Evolutionary conservation across 2,888 invertebrate genomes (phyloP), one percentile per base, ranked within the genome.

Genomic region (Himalopsyche anomala): DNA sequence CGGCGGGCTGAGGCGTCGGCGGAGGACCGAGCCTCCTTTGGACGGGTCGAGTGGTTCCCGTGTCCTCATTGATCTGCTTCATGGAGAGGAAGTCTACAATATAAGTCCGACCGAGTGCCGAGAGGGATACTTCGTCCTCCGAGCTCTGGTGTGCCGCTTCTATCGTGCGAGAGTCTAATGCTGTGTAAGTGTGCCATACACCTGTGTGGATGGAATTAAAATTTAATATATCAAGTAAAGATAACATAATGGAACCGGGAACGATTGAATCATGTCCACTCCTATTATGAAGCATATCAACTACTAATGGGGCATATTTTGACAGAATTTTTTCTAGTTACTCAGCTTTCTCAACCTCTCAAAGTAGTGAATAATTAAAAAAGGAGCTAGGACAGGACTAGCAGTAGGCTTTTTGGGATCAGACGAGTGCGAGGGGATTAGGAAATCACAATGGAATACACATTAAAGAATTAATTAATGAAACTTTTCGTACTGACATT

Each of bases 31-130:
- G 94, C 90, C 96, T 94, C 79, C 98, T 95, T 91, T 98, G 98
- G 88, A 99, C 98, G 69, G 98, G 96, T 80, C 99, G 94, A 55
- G 98, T 96, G 45, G 98, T 98, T 88, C 99, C 99, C 0, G 98
- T 98, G 91, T 99, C 99, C 93, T 99, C 99, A 92, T 99, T 99
- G 89, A 99, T 97, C 94, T 99, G 99, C 92, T 98, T 98, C 98
- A 99, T 98, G 89, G 98, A 96, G 91, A 98, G 96, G 90, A 99
- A 97, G 93, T 99, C 99, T 89, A 99, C 96, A 0, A 98, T 98
- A 92, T 99, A 99, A 4, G 98, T 98, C 90, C 98, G 95, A 83
- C 98, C 98, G 91, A 98, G 94, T 84, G 98, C 97, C 86, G 97
- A 97, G 89, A 99, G 94, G 91, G 97, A 97, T 89, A 99, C 97